Percentiles rank a stretch among this genome's conserved stretches.
phyloP scores from a whole-genome alignment of 2,888 invertebrate species.

The Polietes domitor region DNA sequence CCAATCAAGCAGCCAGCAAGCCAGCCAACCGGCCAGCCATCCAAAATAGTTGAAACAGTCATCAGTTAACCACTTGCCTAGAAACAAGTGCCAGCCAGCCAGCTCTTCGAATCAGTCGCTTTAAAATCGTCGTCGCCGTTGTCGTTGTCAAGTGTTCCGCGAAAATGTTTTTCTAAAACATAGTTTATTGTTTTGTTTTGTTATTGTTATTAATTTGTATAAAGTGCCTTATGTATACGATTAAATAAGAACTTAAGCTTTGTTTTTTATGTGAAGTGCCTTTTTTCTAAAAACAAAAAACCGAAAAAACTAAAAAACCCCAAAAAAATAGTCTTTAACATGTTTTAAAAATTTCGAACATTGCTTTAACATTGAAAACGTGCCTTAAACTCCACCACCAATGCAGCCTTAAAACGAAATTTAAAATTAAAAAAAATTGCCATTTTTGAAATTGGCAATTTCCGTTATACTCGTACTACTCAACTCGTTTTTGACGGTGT shows the following conservation, averaged over 20 bases:
- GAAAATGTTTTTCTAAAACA: conserved; percentile 36
- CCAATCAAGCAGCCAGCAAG: conserved; percentile 19
- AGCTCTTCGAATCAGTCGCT: not conserved
- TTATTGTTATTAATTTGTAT: conserved; percentile 23
- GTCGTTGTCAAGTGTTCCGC: conserved; percentile 61
- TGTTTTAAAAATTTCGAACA: not conserved
- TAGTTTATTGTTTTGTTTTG: not conserved
- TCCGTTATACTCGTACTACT: conserved; percentile 1
- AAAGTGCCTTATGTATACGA: conserved; percentile 66
- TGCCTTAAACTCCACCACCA: conserved; percentile 50
- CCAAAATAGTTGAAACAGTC: conserved; percentile 58
- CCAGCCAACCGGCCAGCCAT: conserved; percentile 56
- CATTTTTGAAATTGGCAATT: conserved; percentile 3
- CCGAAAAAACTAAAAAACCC: too few species aligned
- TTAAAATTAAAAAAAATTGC: conserved; percentile 3
- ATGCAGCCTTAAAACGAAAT: not conserved
- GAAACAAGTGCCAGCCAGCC: conserved; percentile 43
- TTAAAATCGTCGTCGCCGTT: not conserved
- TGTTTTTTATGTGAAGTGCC: conserved; percentile 61
- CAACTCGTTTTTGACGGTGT: not conserved
- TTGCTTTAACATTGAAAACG: conserved; percentile 46
- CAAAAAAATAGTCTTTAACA: conserved; percentile 3
- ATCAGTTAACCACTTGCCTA: conserved; percentile 26
- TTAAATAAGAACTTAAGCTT: conserved; percentile 40
- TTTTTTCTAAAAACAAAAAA: conserved; percentile 41